Conservation (phyloP, 2,113 vertebrate species). For the Pyxicephalus adspersus region DNA sequence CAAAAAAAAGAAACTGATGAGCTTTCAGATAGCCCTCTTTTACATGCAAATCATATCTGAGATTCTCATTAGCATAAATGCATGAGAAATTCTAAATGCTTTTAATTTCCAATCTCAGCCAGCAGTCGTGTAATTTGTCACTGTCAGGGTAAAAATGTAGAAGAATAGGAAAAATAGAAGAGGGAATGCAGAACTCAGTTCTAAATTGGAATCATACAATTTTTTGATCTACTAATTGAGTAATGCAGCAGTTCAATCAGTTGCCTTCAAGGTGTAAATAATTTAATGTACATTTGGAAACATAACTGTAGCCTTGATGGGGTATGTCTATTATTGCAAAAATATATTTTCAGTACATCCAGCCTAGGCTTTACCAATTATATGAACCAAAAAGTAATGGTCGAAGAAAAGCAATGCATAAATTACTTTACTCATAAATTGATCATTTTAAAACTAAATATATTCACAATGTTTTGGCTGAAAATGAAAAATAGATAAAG, state of each 20-base stretch:
- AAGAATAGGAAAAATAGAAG: slow-evolving; percentile 75
- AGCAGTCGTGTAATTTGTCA: slow-evolving; percentile 99
- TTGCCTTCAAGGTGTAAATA: slow-evolving; percentile 98
- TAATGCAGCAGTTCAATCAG: slow-evolving; percentile 95
- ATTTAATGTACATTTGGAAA: slow-evolving; percentile 75
- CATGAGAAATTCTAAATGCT: slow-evolving; percentile 99
- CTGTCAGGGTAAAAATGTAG: slow-evolving; percentile 99
- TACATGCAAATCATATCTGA: slow-evolving; percentile 99
- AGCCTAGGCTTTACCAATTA: slow-evolving; percentile 7
- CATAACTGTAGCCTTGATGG: background rate
- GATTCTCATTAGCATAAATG: slow-evolving; percentile 99
- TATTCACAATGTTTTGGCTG: background rate
- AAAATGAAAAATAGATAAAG: background rate
- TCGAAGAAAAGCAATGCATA: slow-evolving; percentile 10
- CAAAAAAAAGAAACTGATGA: slow-evolving; percentile 92
- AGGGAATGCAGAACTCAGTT: slow-evolving; percentile 87
- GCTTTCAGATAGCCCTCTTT: slow-evolving; percentile 97
- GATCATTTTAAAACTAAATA: background rate
- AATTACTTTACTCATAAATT: slow-evolving; percentile 23
- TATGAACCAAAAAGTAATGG: slow-evolving; percentile 5
- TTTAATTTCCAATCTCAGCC: slow-evolving; percentile 99
- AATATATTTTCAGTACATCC: background rate
- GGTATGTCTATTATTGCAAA: background rate
- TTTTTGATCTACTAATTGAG: slow-evolving; percentile 99
- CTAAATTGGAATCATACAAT: slow-evolving; percentile 99